Conservation (phyloP, 2,797 vertebrate species). For the Macropodus opercularis region DNA sequence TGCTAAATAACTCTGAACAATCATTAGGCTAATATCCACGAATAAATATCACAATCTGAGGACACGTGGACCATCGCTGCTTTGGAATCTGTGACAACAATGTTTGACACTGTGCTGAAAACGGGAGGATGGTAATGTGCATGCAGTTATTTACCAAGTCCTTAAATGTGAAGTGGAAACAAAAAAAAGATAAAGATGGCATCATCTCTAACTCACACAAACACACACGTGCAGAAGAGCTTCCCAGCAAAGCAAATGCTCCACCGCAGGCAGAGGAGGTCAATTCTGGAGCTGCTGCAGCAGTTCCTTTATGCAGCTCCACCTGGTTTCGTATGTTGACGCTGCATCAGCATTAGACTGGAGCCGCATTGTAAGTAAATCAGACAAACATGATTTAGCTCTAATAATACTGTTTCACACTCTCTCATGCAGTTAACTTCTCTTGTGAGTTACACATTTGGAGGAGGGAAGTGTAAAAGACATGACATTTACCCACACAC, state of each 20-base stretch:
- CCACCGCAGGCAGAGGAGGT: slow-evolving; percentile 33
- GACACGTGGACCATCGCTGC: slow-evolving; percentile 15
- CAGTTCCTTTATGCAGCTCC: not conserved
- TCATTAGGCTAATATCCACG: slow-evolving; percentile 45
- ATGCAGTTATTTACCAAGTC: slow-evolving; percentile 54
- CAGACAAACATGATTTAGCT: slow-evolving; percentile 32
- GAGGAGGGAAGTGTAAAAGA: slow-evolving; percentile 44
- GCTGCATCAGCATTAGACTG: slow-evolving; percentile 2
- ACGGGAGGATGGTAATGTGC: slow-evolving; percentile 50
- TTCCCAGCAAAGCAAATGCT: slow-evolving; percentile 27
- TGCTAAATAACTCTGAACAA: slow-evolving; percentile 56
- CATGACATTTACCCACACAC: slow-evolving; percentile 48
- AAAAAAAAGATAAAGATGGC: slow-evolving; percentile 48
- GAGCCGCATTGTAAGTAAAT: too few species aligned
- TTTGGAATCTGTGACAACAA: slow-evolving; percentile 18
- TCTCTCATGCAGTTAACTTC: slow-evolving; percentile 35
- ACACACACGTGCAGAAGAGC: slow-evolving; percentile 14
- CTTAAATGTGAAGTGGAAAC: slow-evolving; percentile 48
- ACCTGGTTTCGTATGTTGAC: not conserved
- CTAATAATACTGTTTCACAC: slow-evolving; percentile 55
- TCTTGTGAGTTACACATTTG: slow-evolving; percentile 54
- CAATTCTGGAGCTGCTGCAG: slow-evolving; percentile 28
- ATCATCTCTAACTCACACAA: slow-evolving; percentile 23
- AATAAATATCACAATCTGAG: slow-evolving; percentile 30
- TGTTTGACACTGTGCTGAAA: slow-evolving; percentile 26